A percentile compares a stretch with the other conserved stretches of the same genome.
These are phyloP conservation scores for Muraenolepis orangiensis DNA, from an alignment of 2,797 vertebrate species.

Conservation along the genomic window DNA sequence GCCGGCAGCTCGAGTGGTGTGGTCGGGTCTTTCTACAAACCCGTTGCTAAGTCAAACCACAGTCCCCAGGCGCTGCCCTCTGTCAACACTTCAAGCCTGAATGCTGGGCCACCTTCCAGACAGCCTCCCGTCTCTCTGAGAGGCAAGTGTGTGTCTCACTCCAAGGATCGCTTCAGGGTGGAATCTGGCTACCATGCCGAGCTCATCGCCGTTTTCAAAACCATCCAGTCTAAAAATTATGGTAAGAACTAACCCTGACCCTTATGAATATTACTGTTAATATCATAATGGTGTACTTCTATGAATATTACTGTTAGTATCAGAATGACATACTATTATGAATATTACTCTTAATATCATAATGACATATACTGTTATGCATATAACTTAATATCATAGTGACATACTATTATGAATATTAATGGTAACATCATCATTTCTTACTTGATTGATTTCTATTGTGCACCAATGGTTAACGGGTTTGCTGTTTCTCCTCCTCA, in stretches of 20 bases:
- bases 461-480: background rate
- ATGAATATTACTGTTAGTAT: too few species aligned
- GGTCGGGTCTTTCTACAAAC: slow-evolving; percentile 57
- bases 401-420: too few species aligned
- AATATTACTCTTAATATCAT: too few species aligned
- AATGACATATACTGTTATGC: too few species aligned
- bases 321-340: too few species aligned
- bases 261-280: background rate
- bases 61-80: slow-evolving; percentile 33
- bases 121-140: slow-evolving; percentile 62
- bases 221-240: slow-evolving; percentile 83
- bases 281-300: too few species aligned
- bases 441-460: background rate
- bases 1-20: slow-evolving; percentile 28
- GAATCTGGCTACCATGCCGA: slow-evolving; percentile 84
- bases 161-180: slow-evolving; percentile 82
- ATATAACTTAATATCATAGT: too few species aligned
- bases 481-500: background rate
- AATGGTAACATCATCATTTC: background rate
- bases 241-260: slow-evolving; percentile 69
- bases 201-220: slow-evolving; percentile 86
- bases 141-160: slow-evolving; percentile 78
- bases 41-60: slow-evolving; percentile 37
- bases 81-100: slow-evolving; percentile 25
- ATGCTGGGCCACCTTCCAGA: slow-evolving; percentile 45